Evolutionary conservation across 2,113 vertebrate genomes (phyloP).

Genomic region (Ciconia stormi): DNA sequence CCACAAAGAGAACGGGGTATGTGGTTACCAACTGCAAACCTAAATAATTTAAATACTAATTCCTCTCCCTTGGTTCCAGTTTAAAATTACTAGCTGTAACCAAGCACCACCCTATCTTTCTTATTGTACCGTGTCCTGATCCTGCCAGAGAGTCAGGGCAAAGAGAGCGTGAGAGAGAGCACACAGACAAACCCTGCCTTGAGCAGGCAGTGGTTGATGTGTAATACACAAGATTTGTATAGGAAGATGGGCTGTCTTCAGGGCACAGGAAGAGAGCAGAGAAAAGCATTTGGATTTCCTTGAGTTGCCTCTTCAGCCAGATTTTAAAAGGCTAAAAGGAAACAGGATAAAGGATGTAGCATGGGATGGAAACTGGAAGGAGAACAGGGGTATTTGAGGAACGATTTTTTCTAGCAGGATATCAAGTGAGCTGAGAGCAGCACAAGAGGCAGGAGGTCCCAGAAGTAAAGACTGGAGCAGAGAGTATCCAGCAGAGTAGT

Average conservation of each 20-base stretch:
- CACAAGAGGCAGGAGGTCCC: conserved; percentile 9
- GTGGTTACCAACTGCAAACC: conserved; percentile 55
- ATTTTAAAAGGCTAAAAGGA: conserved; percentile 33
- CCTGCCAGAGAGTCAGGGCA: conserved; percentile 48
- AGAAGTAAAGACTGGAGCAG: neutral
- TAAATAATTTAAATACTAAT: conserved; percentile 20
- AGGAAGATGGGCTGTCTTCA: conserved; percentile 56
- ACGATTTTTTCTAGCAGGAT: neutral
- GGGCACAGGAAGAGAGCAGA: conserved; percentile 47
- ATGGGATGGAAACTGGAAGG: neutral
- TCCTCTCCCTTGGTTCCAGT: conserved; percentile 52
- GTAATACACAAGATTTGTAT: conserved; percentile 38
- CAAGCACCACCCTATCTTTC: conserved; percentile 20
- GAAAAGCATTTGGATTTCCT: conserved; percentile 51
- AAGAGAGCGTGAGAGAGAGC: conserved; percentile 46
- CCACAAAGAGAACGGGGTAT: neutral
- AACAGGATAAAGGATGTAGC: conserved; percentile 1
- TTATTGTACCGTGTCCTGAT: conserved; percentile 29
- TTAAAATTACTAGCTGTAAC: conserved; percentile 20
- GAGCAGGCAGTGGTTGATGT: conserved; percentile 15
- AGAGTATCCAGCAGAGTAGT: neutral
- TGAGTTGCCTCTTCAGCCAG: conserved; percentile 17
- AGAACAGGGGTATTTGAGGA: conserved; percentile 8
- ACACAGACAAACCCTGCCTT: conserved; percentile 43
- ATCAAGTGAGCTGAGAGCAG: neutral